phyloP scores from a whole-genome alignment of 2,113 vertebrate genomes.

The Neotragus moschatus region DNA sequence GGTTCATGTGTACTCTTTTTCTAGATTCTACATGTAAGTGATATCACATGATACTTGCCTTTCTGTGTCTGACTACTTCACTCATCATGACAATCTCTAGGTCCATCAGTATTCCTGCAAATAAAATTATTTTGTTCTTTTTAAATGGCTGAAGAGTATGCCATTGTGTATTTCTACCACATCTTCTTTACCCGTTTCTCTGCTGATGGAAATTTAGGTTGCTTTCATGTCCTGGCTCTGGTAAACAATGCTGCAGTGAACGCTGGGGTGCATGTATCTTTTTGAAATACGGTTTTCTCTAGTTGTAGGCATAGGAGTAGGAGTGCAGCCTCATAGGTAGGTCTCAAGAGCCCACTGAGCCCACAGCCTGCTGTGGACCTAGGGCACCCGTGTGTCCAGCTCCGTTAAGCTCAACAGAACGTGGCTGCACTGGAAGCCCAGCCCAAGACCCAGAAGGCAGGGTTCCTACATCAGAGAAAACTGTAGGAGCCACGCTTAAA shows the following conservation, averaged over 20 bases:
- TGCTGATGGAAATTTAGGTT: background rate
- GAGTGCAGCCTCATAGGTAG: background rate
- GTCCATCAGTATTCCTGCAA: background rate
- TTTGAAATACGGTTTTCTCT: background rate
- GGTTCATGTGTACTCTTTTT: fast-evolving
- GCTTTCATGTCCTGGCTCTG: background rate
- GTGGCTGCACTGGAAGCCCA: background rate
- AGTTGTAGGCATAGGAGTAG: fast-evolving
- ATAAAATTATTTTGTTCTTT: background rate
- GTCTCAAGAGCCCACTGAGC: background rate
- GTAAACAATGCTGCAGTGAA: background rate
- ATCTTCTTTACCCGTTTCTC: background rate
- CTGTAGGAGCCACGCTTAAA: fast-evolving
- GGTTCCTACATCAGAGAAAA: background rate
- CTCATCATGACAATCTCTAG: background rate
- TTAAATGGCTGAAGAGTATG: background rate
- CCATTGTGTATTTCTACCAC: fast-evolving
- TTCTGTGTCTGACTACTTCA: background rate
- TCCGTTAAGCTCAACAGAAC: fast-evolving
- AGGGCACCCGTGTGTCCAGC: background rate
- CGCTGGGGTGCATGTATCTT: background rate
- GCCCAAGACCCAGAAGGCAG: background rate
- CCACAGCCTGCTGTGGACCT: background rate
- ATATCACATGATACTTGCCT: background rate
- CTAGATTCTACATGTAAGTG: background rate